Evolutionary conservation across 2,113 vertebrate genomes (phyloP).

Genomic region (Azemiops feae): DNA sequence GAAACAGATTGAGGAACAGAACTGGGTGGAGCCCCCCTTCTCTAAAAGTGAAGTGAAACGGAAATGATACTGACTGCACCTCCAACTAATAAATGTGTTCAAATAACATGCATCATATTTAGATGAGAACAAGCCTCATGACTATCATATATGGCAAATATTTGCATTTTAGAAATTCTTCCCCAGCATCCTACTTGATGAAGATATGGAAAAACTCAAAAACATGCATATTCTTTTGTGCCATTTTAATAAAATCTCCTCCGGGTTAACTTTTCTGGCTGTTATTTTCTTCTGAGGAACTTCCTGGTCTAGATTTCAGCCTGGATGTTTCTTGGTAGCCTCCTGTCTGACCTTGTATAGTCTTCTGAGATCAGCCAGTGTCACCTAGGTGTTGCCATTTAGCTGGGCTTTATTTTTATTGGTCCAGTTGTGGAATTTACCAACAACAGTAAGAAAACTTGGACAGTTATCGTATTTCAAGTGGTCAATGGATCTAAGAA

Average conservation of each 20-base stretch:
- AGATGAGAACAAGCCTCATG: background rate
- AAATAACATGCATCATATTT: background rate
- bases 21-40: background rate
- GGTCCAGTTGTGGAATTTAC: background rate
- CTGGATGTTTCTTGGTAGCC: background rate
- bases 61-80: background rate
- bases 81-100: background rate
- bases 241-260: background rate
- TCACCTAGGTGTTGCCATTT: background rate
- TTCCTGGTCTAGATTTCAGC: background rate
- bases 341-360: background rate
- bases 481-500: background rate
- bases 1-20: background rate
- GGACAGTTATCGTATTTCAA: conserved; percentile 7
- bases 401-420: background rate
- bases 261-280: background rate
- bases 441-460: background rate
- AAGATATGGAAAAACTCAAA: background rate
- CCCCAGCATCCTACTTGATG: background rate
- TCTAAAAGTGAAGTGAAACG: background rate
- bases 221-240: background rate
- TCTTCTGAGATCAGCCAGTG: background rate
- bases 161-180: background rate
- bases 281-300: background rate
- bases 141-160: background rate